Base-by-base conservation (phyloP, 2,888 invertebrate species). In the Acleris literana region DNA sequence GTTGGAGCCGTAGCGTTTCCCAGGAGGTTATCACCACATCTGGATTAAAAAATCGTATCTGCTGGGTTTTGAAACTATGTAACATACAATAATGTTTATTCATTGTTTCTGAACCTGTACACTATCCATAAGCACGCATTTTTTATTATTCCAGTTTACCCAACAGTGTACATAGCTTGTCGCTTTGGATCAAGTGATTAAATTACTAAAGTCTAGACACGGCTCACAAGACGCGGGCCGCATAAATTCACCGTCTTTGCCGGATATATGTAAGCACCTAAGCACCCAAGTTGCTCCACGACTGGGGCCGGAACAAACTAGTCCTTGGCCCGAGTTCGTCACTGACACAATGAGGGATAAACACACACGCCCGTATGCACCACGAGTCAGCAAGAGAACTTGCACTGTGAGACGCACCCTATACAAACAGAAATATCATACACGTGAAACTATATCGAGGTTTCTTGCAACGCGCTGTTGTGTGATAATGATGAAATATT, bases 161-260 rank as follows among this genome's bases (percentile, higher is more conserved):
- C 39, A 39, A 1, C 13, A 13, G 11, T 39, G 13, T 39, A 11
- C 39, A 39, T 39, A 33, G 9, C 39, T 33, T 39, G 39, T 20
- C 9, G 39, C 43, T 43, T 55, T n/a, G 33, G 39, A 67, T 62
- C 68, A 61, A 74, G 74, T 73, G 74, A 80, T 78, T 81, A 78
- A 83, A 77, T 83, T 82, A 84, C 80, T 75, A 71, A 74, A 71
- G 72, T 79, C 75, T 76, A 79, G 82, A 78, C 80, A 77, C 68
- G 71, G 71, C 69, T 63, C 68, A 61, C 64, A 63, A 48, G 57
- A 77, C 74, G 74, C 69, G 68, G 60, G 61, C 70, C 70, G 78
- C 79, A 83, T 84, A 84, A 85, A 85, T 85, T 79, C 72, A 72
- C 66, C 72, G 84, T 83, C 39, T 86, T 84, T 46, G 46, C 16